Base-by-base conservation (phyloP, 2,113 vertebrate genomes). In the Semicossyphus pulcher region DNA sequence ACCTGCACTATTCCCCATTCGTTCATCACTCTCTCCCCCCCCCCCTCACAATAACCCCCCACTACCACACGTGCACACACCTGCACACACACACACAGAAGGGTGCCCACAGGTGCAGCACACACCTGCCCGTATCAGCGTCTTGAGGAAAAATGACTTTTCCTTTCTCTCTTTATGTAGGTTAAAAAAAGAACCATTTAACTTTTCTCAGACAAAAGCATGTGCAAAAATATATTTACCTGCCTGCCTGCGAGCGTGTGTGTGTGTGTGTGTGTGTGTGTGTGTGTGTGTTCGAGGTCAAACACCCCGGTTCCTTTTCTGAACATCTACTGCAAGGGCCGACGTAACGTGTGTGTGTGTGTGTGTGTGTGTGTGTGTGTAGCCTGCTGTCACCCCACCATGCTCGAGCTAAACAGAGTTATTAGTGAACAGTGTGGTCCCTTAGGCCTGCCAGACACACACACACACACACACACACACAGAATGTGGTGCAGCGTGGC, bases 361-460 rank as follows among this genome's bases (percentile, higher is more conserved):
- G 25, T 47, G 53, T 23, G 57, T 45, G 37, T 59, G 71, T 37
- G 29, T 25, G 44, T 44, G 63, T 64, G 52, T 70, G 56, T 66
- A 21, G 23, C 71, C 29, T 70, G 41, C 60, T 76, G 74, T 79
- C 67, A 59, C 56, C 58, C 42, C 58, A 69, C 62, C 34, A 59
- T 54, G 67, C 48, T 44, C 18, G 61, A 70, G 71, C 68, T 86
- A 76, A 86, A 86, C 74, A 72, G 74, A 58, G 69, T 77, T 83
- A 75, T 83, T 86, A 83, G 72, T 41, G 53, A 89, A 78, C 83
- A 79, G 73, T 83, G 76, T 85, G 81, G 75, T 77, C 74, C 71
- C 74, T 62, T 28, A 39, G 62, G 68, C 68, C 74, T 83, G 79
- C 78, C 81, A 80, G 67, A 64, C 54, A 32, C 41, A 42, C 36